Evolutionary conservation across 2,113 vertebrate genomes (phyloP).

Genomic region (Carollia perspicillata): DNA sequence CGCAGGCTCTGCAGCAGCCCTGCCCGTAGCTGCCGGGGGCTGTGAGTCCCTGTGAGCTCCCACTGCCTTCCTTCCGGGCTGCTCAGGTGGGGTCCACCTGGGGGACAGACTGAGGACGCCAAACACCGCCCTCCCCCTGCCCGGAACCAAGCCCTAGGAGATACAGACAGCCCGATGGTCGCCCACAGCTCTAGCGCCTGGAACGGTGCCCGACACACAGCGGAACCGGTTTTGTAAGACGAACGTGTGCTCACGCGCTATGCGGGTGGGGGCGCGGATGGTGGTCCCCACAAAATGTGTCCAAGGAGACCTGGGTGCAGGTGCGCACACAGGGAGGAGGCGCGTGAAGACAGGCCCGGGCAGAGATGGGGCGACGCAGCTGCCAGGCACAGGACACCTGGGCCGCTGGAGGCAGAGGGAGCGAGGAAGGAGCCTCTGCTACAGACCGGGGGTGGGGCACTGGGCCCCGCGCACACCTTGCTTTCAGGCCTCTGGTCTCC

Average conservation of each 20-base stretch:
- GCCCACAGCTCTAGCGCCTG: rapidly evolving
- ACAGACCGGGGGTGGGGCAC: not conserved
- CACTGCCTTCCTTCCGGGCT: not conserved
- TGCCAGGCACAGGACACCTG: rapidly evolving
- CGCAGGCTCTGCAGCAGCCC: not conserved
- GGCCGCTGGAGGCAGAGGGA: not conserved
- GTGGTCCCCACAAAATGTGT: not conserved
- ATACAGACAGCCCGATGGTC: rapidly evolving
- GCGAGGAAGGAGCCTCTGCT: rapidly evolving
- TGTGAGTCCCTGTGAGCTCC: rapidly evolving
- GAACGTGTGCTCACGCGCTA: rapidly evolving
- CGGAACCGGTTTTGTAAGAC: rapidly evolving
- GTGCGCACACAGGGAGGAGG: not conserved
- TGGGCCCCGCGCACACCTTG: rapidly evolving
- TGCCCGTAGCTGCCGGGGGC: not conserved
- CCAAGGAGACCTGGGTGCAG: not conserved
- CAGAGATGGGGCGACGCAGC: not conserved
- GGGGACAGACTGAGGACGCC: not conserved
- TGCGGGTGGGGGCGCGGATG: rapidly evolving
- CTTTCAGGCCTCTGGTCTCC: too few species aligned
- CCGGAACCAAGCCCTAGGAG: not conserved
- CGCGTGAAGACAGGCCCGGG: not conserved
- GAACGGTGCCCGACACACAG: not conserved
- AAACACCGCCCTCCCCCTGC: rapidly evolving
- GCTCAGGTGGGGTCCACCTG: not conserved